Conservation (phyloP, 2,888 invertebrate genomes). For the Acrobasis consociella region DNA sequence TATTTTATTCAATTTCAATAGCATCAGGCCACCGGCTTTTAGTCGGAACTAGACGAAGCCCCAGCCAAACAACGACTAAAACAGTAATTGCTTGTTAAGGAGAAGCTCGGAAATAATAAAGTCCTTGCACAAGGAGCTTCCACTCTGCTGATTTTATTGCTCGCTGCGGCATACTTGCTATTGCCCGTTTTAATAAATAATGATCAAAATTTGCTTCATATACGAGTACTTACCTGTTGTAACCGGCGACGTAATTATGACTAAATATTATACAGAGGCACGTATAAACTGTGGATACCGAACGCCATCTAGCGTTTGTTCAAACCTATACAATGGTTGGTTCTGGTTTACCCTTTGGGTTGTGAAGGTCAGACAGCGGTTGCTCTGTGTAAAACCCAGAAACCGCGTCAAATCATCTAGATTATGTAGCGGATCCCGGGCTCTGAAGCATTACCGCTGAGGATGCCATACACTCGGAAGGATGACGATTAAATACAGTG, state of each 20-base stretch:
- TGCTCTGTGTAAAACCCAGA: too few species aligned
- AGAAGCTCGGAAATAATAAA: slow-evolving; percentile 32
- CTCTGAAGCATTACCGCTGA: too few species aligned
- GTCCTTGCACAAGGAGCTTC: slow-evolving; percentile 23
- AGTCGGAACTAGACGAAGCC: slow-evolving; percentile 4
- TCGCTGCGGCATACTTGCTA: slow-evolving; percentile 1
- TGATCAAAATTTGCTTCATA: not conserved
- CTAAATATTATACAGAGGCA: too few species aligned
- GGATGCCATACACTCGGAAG: too few species aligned
- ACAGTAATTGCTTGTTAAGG: slow-evolving; percentile 35
- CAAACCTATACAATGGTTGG: too few species aligned
- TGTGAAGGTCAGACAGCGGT: too few species aligned
- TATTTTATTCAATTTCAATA: slow-evolving; percentile 22
- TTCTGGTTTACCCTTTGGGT: too few species aligned
- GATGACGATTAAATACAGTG: too few species aligned
- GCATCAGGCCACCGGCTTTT: slow-evolving; percentile 7
- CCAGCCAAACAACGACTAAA: slow-evolving; percentile 24
- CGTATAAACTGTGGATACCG: too few species aligned
- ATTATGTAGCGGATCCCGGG: too few species aligned
- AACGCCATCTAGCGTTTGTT: too few species aligned
- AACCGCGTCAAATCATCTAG: too few species aligned
- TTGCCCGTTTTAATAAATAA: not conserved
- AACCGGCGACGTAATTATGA: not conserved
- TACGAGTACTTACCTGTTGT: not conserved
- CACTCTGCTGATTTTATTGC: slow-evolving; percentile 21